Base-by-base conservation (phyloP, 2,797 vertebrate species). In the Lutjanus campechanus region DNA sequence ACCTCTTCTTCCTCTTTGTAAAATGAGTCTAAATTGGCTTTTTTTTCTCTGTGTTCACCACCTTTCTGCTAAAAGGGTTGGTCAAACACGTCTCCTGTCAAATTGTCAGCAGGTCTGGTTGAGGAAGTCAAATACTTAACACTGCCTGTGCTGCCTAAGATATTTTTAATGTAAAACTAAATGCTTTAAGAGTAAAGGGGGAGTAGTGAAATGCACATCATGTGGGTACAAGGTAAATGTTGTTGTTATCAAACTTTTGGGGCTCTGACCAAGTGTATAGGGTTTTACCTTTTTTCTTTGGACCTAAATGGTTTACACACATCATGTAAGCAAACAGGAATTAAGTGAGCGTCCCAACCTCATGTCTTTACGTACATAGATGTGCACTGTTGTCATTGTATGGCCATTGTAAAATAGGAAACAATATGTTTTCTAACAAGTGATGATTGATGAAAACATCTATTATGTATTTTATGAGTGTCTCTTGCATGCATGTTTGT, bases 31-130 rank as follows among this genome's bases (percentile, higher is more conserved):
- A 19, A 60, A 58, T 50, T 58, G 5, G 13, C 13, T 22, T 19
- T 54, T 80, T 54, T 77, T 69, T 65, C 43, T 62, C 19, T 25
- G 12, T 10, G 44, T 44, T 79, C n/a, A 25, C 7, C 12, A 11
- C 11, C 6, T 51, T 46, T 74, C 47, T 47, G 51, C 25, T 50
- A 22, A 81, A 73, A 55, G 22, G 15, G 40, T 15, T 17, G 16
- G 44, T 61, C 58, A 71, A 58, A 74, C 75, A 83, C 62, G 20
- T 58, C 73, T 65, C 55, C 73, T 74, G 67, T 87, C 86, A 76
- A 63, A 65, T 6, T 61, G 73, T 83, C 67, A 77, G 62, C 77
- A 71, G 6, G 54, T 66, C 50, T 36, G 54, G n/a, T 58, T 69
- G 22, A 82, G 62, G 44, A 73, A 20, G 20, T 60, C 67, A 68